Evolutionary conservation across 2,888 invertebrate species (phyloP).

Genomic region (Melanchra persicariae): DNA sequence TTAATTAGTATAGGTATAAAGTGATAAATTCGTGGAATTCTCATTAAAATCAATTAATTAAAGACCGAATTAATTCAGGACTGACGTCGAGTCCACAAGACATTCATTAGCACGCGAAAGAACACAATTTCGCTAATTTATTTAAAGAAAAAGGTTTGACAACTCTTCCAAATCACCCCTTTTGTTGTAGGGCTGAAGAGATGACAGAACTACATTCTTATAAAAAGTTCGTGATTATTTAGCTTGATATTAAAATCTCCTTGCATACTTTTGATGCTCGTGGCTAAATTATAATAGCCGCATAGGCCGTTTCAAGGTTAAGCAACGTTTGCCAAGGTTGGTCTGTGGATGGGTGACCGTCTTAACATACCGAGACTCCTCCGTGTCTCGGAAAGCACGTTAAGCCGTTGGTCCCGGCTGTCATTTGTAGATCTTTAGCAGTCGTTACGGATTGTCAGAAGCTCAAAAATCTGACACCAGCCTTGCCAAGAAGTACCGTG

Average conservation of each 20-base stretch:
- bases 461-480: no score
- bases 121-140: conserved; percentile 87
- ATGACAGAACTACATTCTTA: conserved; percentile 28
- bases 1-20: conserved; percentile 23
- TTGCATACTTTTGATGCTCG: not conserved
- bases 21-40: conserved; percentile 64
- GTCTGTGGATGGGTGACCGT: no score
- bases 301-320: no score
- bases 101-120: conserved; percentile 83
- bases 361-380: no score
- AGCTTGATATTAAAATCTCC: conserved; percentile 6
- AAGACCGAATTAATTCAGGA: conserved; percentile 72
- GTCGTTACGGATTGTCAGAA: no score
- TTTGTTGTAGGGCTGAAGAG: conserved; percentile 46
- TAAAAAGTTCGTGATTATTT: conserved; percentile 12
- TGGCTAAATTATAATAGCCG: no score
- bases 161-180: conserved; percentile 67
- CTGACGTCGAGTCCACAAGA: conserved; percentile 78
- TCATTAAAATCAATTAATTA: conserved; percentile 82
- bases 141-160: conserved; percentile 83
- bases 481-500: no score
- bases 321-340: no score
- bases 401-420: no score
- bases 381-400: no score
- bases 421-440: no score